A percentile compares a stretch with the other conserved stretches of the same genome.
Conservation (phyloP, 1,140 invertebrate genomes). For the Phthorimaea operculella region DNA sequence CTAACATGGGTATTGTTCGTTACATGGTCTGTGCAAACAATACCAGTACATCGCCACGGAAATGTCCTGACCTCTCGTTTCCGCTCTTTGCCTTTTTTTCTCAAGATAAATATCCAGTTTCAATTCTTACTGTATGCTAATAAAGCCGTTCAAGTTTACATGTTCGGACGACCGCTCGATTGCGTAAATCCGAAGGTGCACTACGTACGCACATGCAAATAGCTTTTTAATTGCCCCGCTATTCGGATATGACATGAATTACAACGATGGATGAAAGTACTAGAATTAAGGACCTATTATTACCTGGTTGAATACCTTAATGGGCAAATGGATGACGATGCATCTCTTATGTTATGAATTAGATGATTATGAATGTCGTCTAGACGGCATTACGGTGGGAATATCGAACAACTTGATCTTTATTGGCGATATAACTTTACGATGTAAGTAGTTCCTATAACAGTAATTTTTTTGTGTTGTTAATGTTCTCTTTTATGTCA, state of each 20-base stretch:
- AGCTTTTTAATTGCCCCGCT: constrained; percentile 25
- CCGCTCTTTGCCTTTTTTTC: background rate
- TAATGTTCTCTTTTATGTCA: constrained; percentile 9
- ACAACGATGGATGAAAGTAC: background rate
- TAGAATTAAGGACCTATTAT: background rate
- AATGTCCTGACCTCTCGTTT: background rate
- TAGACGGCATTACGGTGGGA: too few relatives aligned
- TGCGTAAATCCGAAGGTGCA: constrained; percentile 6
- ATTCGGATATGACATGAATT: constrained; percentile 9
- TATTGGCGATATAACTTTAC: too few relatives aligned
- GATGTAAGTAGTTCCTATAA: too few relatives aligned
- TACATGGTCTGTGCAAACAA: too few relatives aligned
- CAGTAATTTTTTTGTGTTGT: background rate
- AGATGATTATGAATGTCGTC: too few relatives aligned
- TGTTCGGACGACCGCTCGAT: constrained; percentile 9
- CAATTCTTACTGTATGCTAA: constrained; percentile 1
- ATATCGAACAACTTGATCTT: too few relatives aligned
- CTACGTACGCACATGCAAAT: constrained; percentile 21
- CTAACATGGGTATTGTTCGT: too few relatives aligned
- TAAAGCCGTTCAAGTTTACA: background rate
- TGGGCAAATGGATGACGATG: too few relatives aligned
- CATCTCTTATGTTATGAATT: too few relatives aligned
- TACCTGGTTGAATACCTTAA: background rate
- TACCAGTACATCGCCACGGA: too few relatives aligned
- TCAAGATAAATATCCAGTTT: background rate